These are phyloP conservation scores for Drosophila fuyamai DNA, from an alignment of 1,140 invertebrate genomes.

Conservation along the genomic window DNA sequence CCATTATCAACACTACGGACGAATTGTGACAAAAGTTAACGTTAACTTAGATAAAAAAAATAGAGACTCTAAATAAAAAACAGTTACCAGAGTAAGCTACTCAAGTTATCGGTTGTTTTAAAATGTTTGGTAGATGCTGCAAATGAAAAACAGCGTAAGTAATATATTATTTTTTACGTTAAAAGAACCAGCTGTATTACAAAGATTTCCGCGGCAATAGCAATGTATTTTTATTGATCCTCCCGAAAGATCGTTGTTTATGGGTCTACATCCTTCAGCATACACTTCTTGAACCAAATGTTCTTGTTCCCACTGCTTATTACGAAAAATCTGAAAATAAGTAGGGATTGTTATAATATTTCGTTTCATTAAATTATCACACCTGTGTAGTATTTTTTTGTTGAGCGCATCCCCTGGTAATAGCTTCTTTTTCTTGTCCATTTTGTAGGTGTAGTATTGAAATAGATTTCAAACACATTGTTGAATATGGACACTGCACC, in stretches of 20 bases:
- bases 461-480: constrained; percentile 91
- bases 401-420: constrained; percentile 90
- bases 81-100: too few relatives aligned
- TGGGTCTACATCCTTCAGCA: constrained; percentile 87
- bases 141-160: constrained; percentile 42
- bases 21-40: too few relatives aligned
- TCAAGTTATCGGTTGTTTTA: too few relatives aligned
- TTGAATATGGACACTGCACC: constrained; percentile 91
- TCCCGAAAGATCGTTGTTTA: constrained; percentile 87
- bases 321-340: constrained; percentile 84
- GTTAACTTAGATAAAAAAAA: too few relatives aligned
- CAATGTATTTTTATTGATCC: constrained; percentile 87
- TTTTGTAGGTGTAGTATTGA: constrained; percentile 87
- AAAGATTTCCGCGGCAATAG: constrained; percentile 88
- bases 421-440: constrained; percentile 87
- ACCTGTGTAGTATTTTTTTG: constrained; percentile 88
- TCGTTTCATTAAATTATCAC: constrained; percentile 10
- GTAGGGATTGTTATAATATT: not conserved
- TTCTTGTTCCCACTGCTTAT: constrained; percentile 87
- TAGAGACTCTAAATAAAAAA: too few relatives aligned
- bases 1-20: too few relatives aligned
- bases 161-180: constrained; percentile 29
- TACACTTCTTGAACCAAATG: constrained; percentile 88
- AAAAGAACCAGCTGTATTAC: constrained; percentile 87
- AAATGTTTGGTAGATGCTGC: too few relatives aligned